Conservation (phyloP, 2,113 vertebrate species). For the Erpornis zantholeuca region DNA sequence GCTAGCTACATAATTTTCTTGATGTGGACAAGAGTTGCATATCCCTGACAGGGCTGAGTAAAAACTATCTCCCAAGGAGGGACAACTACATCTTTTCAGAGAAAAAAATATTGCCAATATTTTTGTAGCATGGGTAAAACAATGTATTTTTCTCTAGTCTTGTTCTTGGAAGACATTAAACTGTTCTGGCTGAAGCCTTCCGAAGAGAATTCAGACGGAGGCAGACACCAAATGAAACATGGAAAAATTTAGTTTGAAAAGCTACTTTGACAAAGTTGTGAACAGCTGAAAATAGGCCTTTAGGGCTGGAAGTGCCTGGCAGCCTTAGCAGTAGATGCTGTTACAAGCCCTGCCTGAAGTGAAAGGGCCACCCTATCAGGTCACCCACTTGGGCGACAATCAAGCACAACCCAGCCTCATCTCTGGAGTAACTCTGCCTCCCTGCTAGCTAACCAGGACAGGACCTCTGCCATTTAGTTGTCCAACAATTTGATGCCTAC, state of each 20-base stretch:
- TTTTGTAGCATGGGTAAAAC: background rate
- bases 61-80: background rate
- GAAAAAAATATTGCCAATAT: background rate
- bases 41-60: background rate
- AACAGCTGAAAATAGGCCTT: background rate
- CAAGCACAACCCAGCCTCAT: background rate
- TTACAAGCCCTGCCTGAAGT: background rate
- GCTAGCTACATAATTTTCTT: background rate
- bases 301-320: background rate
- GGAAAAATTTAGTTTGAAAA: slow-evolving; percentile 24
- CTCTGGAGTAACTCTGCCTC: background rate
- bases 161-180: background rate
- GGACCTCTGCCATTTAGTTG: background rate
- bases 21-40: background rate
- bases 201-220: background rate
- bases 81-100: background rate
- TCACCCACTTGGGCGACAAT: background rate
- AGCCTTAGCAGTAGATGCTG: background rate
- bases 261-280: background rate
- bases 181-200: background rate
- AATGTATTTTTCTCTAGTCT: background rate
- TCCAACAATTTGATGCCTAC: background rate
- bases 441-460: background rate
- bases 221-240: background rate
- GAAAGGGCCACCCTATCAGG: background rate